Conservation (phyloP, 2,888 invertebrate genomes). For the Atherix ibis region DNA sequence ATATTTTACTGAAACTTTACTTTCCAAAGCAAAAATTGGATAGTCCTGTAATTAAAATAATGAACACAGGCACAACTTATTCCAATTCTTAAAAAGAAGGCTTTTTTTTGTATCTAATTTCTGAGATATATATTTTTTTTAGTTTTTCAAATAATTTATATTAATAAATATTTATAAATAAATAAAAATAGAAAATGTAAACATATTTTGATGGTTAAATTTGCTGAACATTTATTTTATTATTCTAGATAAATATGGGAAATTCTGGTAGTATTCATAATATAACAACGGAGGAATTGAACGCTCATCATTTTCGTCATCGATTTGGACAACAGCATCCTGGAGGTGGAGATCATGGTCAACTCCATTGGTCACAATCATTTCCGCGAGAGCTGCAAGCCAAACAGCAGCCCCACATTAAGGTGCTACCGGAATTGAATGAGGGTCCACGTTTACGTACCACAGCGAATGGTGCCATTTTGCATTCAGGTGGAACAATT, state of each 20-base stretch:
- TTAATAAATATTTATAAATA: no score
- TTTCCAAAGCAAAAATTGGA: no score
- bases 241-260: slow-evolving; percentile 23
- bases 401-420: slow-evolving; percentile 18
- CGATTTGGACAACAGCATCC: slow-evolving; percentile 15
- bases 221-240: no score
- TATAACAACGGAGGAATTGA: slow-evolving; percentile 9
- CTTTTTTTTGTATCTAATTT: no score
- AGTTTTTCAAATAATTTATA: no score
- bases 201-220: no score
- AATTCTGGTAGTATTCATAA: slow-evolving; percentile 23
- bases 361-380: slow-evolving; percentile 8
- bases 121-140: no score
- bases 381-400: slow-evolving; percentile 2
- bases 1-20: no score
- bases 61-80: no score
- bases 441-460: slow-evolving; percentile 44
- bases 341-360: slow-evolving; percentile 5
- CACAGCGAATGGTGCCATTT: slow-evolving; percentile 68
- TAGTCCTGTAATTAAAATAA: no score
- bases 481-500: slow-evolving; percentile 70
- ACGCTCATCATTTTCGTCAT: slow-evolving; percentile 11
- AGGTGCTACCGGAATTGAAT: slow-evolving; percentile 54
- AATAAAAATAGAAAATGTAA: no score
- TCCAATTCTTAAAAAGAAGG: no score